Base-by-base conservation (phyloP, 2,888 invertebrate species). In the Endomychus coccineus region DNA sequence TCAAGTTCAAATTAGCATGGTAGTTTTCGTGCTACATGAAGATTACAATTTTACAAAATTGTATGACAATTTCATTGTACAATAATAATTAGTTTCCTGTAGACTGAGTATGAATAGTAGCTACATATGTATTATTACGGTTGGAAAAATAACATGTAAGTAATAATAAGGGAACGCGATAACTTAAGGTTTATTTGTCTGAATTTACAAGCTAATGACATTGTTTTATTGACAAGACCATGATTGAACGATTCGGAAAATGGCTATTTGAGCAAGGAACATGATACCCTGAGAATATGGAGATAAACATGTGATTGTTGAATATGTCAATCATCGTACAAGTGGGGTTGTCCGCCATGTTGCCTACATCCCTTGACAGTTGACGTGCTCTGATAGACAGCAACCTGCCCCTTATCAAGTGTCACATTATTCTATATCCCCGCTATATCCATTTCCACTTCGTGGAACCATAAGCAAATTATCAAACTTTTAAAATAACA, bases 231-330 rank as follows among this genome's bases (percentile, higher is more conserved):
- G 50, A 50, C 50, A 46, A 39, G 44, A 37, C 34, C 43, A 51
- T 49, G 48, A 47, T 52, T 48, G 50, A 49, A 48, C 48, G 39
- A 44, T 35, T 45, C n/a, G 44, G 40, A 49, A 52, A 52, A 54
- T 38, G 38, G 33, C 38, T 34, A 33, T 38, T 38, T 38, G 34
- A 25, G 23, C 29, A 43, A 43, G 53, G 50, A 51, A 56, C 42
- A 45, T 42, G 56, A 60, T 59, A 59, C 51, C 50, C 53, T 52
- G 56, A 52, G 57, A 55, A 59, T 52, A 48, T 48, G 44, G 43
- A 55, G 56, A 56, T 53, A 58, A 60, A 59, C 58, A 57, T 54
- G 55, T 57, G 61, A 61, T 57, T 61, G 59, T 55, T 59, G 58
- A 59, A 55, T 51, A 53, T 54, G 62, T 62, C 63, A 62, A 60